Base-by-base conservation (phyloP, 1,140 invertebrate species). In the Brachionus paranguensis region DNA sequence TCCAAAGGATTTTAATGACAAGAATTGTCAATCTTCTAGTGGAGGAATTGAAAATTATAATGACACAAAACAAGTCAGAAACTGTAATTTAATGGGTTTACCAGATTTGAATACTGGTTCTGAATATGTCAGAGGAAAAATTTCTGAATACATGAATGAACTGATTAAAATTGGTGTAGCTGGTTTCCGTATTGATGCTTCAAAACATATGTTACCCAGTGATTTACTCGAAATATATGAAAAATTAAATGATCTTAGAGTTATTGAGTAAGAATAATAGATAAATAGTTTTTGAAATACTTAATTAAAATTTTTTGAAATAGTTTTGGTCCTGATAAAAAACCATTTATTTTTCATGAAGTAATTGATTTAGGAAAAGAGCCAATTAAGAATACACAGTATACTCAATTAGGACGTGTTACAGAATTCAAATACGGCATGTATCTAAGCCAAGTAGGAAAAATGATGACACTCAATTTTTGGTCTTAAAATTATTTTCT, bases 321-420 rank as follows among this genome's bases (percentile, higher is more conserved):
- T 14, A 27, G 11, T n/a, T 88, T 87, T 65, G 86, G 87, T 17
- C 41, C 81, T 6, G 86, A 86, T 55, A 79, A 86, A 33, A 43
- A 84, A 37, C 87, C 90, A 12, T 90, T 90, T 79, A 87, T 94
- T 84, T 93, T 91, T 87, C 93, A 95, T 86, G 94, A 96, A 89
- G 94, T 95, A 6, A 94, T 95, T 60, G 94, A 95, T 88, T 86
- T 88, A 83, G 93, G 93, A 47, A 90, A 92, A 29, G 94, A 94
- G 87, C 91, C 93, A 68, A 81, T 94, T 72, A 91, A 89, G 10
- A 90, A 91, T 14, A 50, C 84, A 0, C 86, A 89, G 43, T 88
- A 89, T 1, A 88, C 93, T 1, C 86, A 86, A 1, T 27, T 85
- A 11, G 85, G 85, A 33, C 65, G 64, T 20, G 93, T 94, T 3